Percentiles rank a stretch among this genome's conserved stretches.
phyloP scores from a whole-genome alignment of 1,140 invertebrate species.

The Bombus breviceps region DNA sequence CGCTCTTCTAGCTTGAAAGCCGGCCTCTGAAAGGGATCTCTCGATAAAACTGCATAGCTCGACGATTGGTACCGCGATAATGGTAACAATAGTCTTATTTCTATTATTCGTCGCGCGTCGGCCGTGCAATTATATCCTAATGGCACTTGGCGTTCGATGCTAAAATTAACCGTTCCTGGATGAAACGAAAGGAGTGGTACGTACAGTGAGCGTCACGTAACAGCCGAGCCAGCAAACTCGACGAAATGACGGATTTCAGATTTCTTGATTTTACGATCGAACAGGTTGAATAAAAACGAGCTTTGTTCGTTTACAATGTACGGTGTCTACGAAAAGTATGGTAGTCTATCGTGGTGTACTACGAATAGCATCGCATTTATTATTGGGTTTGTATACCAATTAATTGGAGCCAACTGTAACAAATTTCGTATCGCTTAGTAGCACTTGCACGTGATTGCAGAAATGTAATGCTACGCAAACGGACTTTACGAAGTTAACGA shows the following conservation, averaged over 20 bases:
- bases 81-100: constrained; percentile 36
- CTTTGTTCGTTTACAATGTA: no score
- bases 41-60: constrained; percentile 1
- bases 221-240: background rate
- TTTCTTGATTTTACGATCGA: background rate
- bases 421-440: no score
- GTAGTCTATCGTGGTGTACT: no score
- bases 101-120: background rate
- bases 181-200: background rate
- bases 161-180: background rate
- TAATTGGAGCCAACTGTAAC: no score
- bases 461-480: no score
- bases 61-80: constrained; percentile 13
- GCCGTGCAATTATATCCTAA: constrained; percentile 22
- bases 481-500: no score
- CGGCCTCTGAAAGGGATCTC: constrained; percentile 9
- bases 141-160: background rate
- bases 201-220: background rate
- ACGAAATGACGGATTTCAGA: background rate
- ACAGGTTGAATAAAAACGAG: no score
- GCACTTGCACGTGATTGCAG: no score
- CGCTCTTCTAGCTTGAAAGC: constrained; percentile 4
- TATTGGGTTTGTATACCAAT: no score
- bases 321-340: no score
- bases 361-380: no score